Base-by-base conservation (phyloP, 1,140 invertebrate species). In the Trichoplusia ni region DNA sequence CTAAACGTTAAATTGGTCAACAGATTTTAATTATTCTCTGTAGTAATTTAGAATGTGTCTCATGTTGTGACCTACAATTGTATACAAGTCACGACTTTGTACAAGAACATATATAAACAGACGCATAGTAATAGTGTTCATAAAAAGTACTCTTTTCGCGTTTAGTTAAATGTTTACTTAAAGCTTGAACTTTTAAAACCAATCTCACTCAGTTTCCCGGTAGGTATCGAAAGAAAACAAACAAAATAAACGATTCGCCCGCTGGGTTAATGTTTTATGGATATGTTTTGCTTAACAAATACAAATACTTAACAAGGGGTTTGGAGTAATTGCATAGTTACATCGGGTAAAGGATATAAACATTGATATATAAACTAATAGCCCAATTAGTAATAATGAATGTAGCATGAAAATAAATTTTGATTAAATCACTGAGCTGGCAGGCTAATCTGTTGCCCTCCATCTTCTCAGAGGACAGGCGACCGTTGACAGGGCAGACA, bases 401-500 rank as follows among this genome's bases (percentile, higher is more conserved):
- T 58, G 53, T 8, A 33, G 8, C 8, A 19, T 7, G 31, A 14
- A 58, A 58, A 37, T 58, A 58, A 25, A 47, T 60, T 60, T 21
- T 19, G 13, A 37, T 47, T 16, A 35, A 35, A 60, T 60, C 42
- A 46, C 40, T 21, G 23, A 19, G n/a, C n/a, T n/a, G n/a, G n/a
- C n/a, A n/a, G 53, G 40, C 27, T 60, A 40, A 31, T 13, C 25
- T 11, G 23, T 23, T 16, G 38, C 31, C 58, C 58, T 60, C 58
- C 37, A 18, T 47, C 14, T 37, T 19, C 13, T 16, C 29, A 16
- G 23, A 60, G 58, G 58, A 47, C 58, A 42, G 21, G 23, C 42
- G 58, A 60, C 29, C 58, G 18, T 60, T 60, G 58, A 60, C 58
- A 47, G 27, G 42, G 58, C 31, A 47, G 47, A 60, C 53, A 42